Evolutionary conservation across 2,888 invertebrate species (phyloP).

Genomic region (Troilus luridus): DNA sequence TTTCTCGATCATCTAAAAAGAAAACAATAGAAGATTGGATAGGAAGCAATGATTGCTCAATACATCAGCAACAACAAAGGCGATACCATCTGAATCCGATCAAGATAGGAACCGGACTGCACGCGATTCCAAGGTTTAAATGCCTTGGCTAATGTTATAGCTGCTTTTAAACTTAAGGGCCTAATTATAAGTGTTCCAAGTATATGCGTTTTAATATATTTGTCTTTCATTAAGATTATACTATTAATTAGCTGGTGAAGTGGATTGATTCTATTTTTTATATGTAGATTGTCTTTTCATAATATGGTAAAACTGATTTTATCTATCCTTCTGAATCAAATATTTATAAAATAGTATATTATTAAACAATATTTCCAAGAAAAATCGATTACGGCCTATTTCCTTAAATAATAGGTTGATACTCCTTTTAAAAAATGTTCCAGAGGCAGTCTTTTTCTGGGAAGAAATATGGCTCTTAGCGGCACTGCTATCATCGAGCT

Average conservation of each 20-base stretch:
- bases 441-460: too few species aligned
- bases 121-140: background rate
- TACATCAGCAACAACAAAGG: background rate
- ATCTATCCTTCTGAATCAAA: too few species aligned
- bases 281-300: too few species aligned
- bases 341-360: too few species aligned
- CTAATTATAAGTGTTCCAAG: background rate
- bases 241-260: too few species aligned
- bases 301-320: too few species aligned
- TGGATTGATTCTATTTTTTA: too few species aligned
- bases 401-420: too few species aligned
- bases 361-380: too few species aligned
- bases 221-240: background rate
- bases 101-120: background rate
- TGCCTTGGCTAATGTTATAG: background rate
- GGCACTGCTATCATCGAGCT: too few species aligned
- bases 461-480: too few species aligned
- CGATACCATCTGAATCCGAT: background rate
- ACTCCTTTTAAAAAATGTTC: background rate
- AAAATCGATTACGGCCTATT: too few species aligned
- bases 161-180: background rate
- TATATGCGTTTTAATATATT: background rate
- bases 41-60: background rate
- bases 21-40: background rate
- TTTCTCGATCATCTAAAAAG: background rate